Percentiles rank a stretch among this genome's conserved stretches.
phyloP scores from a whole-genome alignment of 2,113 vertebrate genomes.

The Uria lomvia region DNA sequence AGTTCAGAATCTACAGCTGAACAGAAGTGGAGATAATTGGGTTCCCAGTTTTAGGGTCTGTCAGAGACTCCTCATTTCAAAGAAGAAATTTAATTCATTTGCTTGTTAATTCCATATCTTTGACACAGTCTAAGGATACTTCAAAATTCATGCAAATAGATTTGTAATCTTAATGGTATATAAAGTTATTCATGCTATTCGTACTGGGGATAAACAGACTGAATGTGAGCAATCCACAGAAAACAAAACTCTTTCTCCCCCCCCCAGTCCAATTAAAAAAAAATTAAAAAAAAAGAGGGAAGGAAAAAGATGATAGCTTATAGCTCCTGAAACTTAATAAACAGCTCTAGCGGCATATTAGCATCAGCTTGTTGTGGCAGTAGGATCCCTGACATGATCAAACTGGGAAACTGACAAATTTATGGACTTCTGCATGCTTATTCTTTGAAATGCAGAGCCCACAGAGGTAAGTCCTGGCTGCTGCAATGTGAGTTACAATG shows the following conservation, averaged over 20 bases:
- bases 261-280: not conserved
- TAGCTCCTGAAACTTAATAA: not conserved
- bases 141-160: not conserved
- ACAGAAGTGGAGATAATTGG: not conserved
- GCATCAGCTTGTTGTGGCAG: not conserved
- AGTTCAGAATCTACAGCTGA: not conserved
- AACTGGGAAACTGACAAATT: not conserved
- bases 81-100: not conserved
- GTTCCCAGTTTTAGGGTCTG: not conserved
- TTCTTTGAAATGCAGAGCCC: not conserved
- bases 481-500: not conserved
- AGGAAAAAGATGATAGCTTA: not conserved
- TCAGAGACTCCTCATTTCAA: not conserved
- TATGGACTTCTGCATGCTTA: not conserved
- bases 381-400: not conserved
- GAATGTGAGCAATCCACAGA: not conserved
- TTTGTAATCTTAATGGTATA: not conserved
- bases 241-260: not conserved
- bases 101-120: not conserved
- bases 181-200: not conserved
- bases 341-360: not conserved
- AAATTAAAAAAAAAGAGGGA: not conserved
- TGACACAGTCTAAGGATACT: not conserved
- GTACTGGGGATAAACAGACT: not conserved
- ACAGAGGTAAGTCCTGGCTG: not conserved